Conservation (phyloP, 2,888 invertebrate species). For the Uloborus plumipes region DNA sequence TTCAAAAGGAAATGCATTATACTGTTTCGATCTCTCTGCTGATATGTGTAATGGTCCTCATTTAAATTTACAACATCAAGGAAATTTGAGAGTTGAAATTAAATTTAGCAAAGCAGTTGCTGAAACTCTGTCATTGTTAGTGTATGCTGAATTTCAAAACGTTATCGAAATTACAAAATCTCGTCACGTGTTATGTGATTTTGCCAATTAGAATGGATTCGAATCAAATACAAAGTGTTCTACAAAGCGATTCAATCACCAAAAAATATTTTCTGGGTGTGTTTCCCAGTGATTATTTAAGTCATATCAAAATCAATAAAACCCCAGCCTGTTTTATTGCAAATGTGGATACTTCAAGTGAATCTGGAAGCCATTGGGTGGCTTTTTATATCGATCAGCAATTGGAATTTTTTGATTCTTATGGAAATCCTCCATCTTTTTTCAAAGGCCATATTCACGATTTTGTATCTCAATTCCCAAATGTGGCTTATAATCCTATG, state of each 20-base stretch:
- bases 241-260: neutral
- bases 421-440: neutral
- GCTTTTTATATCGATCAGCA: neutral
- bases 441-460: neutral
- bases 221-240: slow-evolving; percentile 1
- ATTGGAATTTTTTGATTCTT: slow-evolving; percentile 3
- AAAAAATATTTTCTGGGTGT: slow-evolving; percentile 17
- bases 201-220: slow-evolving; percentile 26
- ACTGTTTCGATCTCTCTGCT: slow-evolving; percentile 30
- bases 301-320: neutral
- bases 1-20: slow-evolving; percentile 13
- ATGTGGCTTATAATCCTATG: neutral
- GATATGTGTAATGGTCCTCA: slow-evolving; percentile 22
- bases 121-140: slow-evolving; percentile 9
- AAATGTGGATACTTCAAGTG: neutral
- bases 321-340: slow-evolving; percentile 1
- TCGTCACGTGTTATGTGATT: slow-evolving; percentile 16
- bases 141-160: slow-evolving; percentile 27
- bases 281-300: slow-evolving; percentile 23
- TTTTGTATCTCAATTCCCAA: neutral
- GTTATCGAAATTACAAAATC: slow-evolving; percentile 67
- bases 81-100: slow-evolving; percentile 27
- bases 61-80: slow-evolving; percentile 23
- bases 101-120: slow-evolving; percentile 7
- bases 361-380: slow-evolving; percentile 1